Conservation (phyloP, 1,140 invertebrate genomes). For the Batillaria attramentaria region DNA sequence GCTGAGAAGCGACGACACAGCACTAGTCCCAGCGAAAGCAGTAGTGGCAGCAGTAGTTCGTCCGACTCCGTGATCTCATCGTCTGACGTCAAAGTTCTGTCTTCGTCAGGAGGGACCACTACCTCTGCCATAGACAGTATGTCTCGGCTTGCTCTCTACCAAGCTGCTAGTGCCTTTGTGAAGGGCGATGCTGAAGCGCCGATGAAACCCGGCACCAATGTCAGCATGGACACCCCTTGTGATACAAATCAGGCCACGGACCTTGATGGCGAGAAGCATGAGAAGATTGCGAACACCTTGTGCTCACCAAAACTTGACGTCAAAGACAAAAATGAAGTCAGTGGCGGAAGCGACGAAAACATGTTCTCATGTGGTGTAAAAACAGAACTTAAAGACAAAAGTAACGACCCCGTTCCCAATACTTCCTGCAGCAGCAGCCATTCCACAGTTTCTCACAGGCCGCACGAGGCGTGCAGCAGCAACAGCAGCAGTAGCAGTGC, state of each 20-base stretch:
- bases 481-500: neutral
- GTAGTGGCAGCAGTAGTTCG: neutral
- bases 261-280: neutral
- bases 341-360: neutral
- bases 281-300: neutral
- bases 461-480: neutral
- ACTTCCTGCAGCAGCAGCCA: neutral
- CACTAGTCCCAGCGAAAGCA: neutral
- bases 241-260: too few relatives aligned
- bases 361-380: neutral
- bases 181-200: too few relatives aligned
- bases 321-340: neutral
- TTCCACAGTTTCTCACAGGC: neutral
- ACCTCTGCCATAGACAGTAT: neutral
- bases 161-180: too few relatives aligned
- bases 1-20: neutral
- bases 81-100: slow-evolving; percentile 12
- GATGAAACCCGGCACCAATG: too few relatives aligned
- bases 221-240: too few relatives aligned
- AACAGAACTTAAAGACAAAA: neutral
- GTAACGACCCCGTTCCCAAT: neutral
- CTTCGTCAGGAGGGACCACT: neutral
- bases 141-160: neutral
- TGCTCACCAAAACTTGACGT: neutral
- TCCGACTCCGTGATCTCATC: neutral